These are phyloP conservation scores for Asobara japonica DNA, from an alignment of 1,140 invertebrate species.

Conservation along the genomic window DNA sequence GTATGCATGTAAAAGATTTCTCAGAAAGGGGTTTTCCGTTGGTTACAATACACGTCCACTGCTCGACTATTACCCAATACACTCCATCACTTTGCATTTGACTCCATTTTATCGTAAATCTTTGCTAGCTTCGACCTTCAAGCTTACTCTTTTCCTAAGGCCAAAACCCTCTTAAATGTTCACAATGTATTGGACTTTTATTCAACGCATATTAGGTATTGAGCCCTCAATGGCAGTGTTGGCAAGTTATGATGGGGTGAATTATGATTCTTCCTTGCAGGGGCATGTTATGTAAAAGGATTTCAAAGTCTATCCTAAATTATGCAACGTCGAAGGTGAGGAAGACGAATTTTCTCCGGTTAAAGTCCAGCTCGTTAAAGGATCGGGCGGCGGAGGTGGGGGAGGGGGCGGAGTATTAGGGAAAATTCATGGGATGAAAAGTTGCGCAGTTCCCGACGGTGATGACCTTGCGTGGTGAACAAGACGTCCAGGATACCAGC, in stretches of 20 bases:
- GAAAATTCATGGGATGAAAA: no score
- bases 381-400: no score
- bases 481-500: no score
- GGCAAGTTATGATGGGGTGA: conserved; percentile 3
- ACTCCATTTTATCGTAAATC: conserved; percentile 30
- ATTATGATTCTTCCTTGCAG: not conserved
- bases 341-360: not conserved
- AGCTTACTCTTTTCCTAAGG: not conserved
- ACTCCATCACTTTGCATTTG: conserved; percentile 3
- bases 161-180: not conserved
- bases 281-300: conserved; percentile 2
- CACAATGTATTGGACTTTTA: not conserved
- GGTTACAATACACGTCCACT: not conserved
- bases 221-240: not conserved
- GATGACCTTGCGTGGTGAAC: no score
- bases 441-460: no score
- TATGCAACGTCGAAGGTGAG: not conserved
- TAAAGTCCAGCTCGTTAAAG: no score
- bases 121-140: not conserved
- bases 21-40: not conserved
- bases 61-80: conserved; percentile 24
- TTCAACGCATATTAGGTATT: not conserved
- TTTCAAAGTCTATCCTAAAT: not conserved
- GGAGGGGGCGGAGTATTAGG: no score
- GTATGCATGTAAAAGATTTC: conserved; percentile 10